Evolutionary conservation across 2,888 invertebrate species (phyloP).

Genomic region (Myopa tessellatipennis): DNA sequence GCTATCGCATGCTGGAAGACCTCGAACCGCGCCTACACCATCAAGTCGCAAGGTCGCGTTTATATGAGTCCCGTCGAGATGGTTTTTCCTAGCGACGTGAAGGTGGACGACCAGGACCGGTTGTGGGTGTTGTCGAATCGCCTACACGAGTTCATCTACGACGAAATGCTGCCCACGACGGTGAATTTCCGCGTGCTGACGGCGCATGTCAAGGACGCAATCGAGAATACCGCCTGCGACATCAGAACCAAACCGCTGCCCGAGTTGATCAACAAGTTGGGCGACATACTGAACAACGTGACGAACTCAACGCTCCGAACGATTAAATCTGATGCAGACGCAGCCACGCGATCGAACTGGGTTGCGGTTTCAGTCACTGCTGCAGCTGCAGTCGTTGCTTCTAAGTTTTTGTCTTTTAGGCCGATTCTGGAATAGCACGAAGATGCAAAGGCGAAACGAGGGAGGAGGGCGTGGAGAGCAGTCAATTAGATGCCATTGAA

Average conservation of each 20-base stretch:
- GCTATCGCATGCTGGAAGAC: constrained; percentile 84
- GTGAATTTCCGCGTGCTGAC: constrained; percentile 80
- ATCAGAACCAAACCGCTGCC: constrained; percentile 71
- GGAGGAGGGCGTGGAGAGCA: not conserved
- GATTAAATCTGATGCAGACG: constrained; percentile 12
- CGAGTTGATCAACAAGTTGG: constrained; percentile 71
- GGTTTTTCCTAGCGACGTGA: constrained; percentile 83
- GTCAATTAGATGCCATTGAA: constrained; percentile 13
- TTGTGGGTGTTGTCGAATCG: constrained; percentile 82
- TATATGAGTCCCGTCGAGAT: constrained; percentile 78
- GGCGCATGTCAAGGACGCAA: constrained; percentile 77
- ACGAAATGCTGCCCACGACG: constrained; percentile 72
- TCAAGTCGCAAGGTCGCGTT: constrained; percentile 78
- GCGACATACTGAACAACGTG: constrained; percentile 69
- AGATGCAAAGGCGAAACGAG: not conserved
- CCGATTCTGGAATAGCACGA: not conserved
- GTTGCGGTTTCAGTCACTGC: not conserved
- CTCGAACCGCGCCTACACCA: constrained; percentile 75
- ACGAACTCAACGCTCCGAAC: constrained; percentile 44
- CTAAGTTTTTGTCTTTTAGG: constrained; percentile 32
- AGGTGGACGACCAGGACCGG: constrained; percentile 78
- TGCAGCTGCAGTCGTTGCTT: not conserved
- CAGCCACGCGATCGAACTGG: not conserved
- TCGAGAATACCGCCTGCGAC: constrained; percentile 79
- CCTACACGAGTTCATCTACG: constrained; percentile 78